Base-by-base conservation (phyloP, 2,113 vertebrate genomes). In the Antechinus stuartii region DNA sequence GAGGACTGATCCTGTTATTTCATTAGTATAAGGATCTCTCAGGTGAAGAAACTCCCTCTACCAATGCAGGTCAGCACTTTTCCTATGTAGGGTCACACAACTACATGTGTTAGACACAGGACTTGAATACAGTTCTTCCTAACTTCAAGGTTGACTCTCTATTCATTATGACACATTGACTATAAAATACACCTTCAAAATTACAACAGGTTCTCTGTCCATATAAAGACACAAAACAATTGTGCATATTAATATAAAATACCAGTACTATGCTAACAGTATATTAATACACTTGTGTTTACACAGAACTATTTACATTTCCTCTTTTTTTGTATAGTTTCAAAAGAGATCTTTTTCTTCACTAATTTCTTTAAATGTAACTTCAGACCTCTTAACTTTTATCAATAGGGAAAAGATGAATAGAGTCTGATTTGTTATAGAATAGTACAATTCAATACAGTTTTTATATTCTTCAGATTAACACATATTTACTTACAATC, bases 301-400 rank as follows among this genome's bases (percentile, higher is more conserved):
- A 95, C 68, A 55, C 68, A 57, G 93, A 84, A 89, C 52, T 27
- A 92, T 90, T 90, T 92, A 52, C 6, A 55, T 94, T 23, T 22
- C 92, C 90, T 35, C 49, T 90, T 55, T 95, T n/a, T 57, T 93
- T 94, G 89, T 95, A 95, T 42, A 4, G 47, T 92, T 97, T 96
- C 94, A 27, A 27, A 49, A 47, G 46, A 89, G 61, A 89, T 89
- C 57, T 93, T 35, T 25, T 2, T 56, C 10, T 95, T 94, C 56
- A 96, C 89, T 93, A 96, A 90, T 92, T 57, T 93, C 94, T 94
- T 25, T 56, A 95, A 95, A 90, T 0, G 1, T 30, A 94, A 94
- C 16, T 84, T 84, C 7, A 84, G 35, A 16, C n/a, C 22, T 1
- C 16, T 14, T 42, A 42, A 42, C n/a, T 76, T n/a, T n/a, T n/a